Base-by-base conservation (phyloP, 2,888 invertebrate genomes). In the Petrolisthes cinctipes region DNA sequence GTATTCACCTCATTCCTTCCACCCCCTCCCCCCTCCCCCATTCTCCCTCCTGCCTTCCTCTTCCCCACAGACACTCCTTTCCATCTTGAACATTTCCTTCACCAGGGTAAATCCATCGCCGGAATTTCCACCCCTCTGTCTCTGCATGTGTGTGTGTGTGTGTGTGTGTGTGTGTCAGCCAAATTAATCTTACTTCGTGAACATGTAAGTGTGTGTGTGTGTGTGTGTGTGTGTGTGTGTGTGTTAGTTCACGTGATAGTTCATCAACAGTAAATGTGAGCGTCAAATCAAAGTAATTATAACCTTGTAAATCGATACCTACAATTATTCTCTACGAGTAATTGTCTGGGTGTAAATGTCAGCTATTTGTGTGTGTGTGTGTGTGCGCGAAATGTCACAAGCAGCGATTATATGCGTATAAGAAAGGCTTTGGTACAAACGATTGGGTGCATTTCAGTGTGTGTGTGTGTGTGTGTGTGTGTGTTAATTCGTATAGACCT, bases 281-380 rank as follows among this genome's bases (percentile, higher is more conserved):
- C 37, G 37, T 37, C 1, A 37, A 37, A 37, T 37, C 37, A 37
- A 37, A 37, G 37, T 37, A 37, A 37, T 37, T 37, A 37, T 37
- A 37, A 37, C 37, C 37, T 37, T 37, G 37, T 37, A 37, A 37
- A 37, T 37, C 37, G 37, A 37, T 37, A 37, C 37, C 37, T 37
- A 37, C 37, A 37, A 37, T 37, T 37, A 37, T 37, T 37, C 37
- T 2, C 37, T 37, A 37, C 37, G 37, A 37, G 37, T 37, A 37
- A 37, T 37, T 37, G 37, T 37, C 37, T 2, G 73, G n/a, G 20
- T n/a, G 17, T n/a, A 17, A 11, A 61, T 51, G 11, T 11, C 78
- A 78, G 17, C 75, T 20, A 9, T 23, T n/a, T n/a, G 11, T 9
- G 79, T 66, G 66, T 82, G 82, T 82, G 82, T 71, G 57, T 71